These are phyloP conservation scores for Toxotes chatareus DNA, from an alignment of 2,113 vertebrate genomes.

Conservation along the genomic window DNA sequence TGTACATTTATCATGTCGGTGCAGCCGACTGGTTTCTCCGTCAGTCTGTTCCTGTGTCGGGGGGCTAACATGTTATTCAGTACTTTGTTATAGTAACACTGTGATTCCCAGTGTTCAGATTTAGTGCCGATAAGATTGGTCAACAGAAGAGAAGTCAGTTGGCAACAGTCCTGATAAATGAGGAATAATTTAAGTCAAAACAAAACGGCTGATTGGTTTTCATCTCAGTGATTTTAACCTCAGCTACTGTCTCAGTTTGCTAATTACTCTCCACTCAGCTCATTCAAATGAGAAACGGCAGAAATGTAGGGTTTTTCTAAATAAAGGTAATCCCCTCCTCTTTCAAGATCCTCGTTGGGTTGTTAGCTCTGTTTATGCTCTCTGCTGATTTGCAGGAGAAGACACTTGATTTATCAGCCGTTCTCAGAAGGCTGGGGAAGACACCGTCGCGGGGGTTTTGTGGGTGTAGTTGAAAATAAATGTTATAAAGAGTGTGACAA, in stretches of 20 bases:
- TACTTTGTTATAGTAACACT: not conserved
- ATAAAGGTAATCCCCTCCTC: constrained; percentile 45
- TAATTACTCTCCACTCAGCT: constrained; percentile 47
- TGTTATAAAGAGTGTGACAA: constrained; percentile 1
- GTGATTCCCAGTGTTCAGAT: not conserved
- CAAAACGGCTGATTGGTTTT: not conserved
- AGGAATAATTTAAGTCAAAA: not conserved
- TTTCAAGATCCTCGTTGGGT: constrained; percentile 36
- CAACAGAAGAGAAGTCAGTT: not conserved
- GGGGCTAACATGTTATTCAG: not conserved
- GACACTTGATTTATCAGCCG: constrained; percentile 28
- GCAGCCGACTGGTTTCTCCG: constrained; percentile 47
- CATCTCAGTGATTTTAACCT: not conserved
- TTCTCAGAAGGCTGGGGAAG: not conserved
- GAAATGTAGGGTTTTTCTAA: constrained; percentile 10
- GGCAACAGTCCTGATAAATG: too few species aligned
- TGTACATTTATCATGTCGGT: constrained; percentile 62
- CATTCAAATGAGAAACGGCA: constrained; percentile 28
- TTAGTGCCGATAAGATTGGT: too few species aligned
- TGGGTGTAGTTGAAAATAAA: not conserved
- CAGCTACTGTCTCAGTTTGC: constrained; percentile 18
- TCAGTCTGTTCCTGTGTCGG: not conserved
- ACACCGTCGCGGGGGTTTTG: not conserved
- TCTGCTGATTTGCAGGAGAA: constrained; percentile 19
- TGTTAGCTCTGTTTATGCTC: constrained; percentile 51